Evolutionary conservation across 2,797 vertebrate genomes (phyloP), one percentile per base, ranked within the genome.

Genomic region (Halcyon smyrnensis): DNA sequence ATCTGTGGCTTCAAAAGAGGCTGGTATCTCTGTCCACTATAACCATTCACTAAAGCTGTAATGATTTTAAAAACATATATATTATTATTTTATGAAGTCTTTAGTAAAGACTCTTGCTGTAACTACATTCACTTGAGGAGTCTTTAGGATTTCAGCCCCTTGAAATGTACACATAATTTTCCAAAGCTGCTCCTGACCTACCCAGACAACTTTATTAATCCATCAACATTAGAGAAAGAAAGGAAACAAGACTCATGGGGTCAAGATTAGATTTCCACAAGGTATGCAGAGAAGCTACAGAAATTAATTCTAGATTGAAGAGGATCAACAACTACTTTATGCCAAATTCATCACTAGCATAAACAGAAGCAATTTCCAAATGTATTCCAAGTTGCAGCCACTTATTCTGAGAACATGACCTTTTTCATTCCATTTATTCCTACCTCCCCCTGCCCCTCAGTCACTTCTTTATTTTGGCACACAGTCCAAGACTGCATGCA

Each of bases 381-480:
- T 37, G 78, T 51, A 82, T 27, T 63, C 67, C 39, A 95, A 89
- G n/a, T 37, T 87, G 64, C 60, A 93, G 56, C n/a, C 37, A 77
- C 34, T 93, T 90, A 41, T 67, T 83, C 74, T 89, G 64, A 94
- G 84, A 95, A 94, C 12, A 17, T 53, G 81, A 84, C 75, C 75
- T 94, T 93, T 92, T 84, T 50, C 69, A 59, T 81, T 91, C 76
- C 77, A 5, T 2, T 53, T 85, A 62, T 63, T 90, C 43, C 70
- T 87, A 84, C 60, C 69, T 84, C 41, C 11, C 25, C 9, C 56
- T 65, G 12, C 17, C 43, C 21, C 39, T 11, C 8, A 75, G 2
- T 43, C 27, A 19, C 24, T 82, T 89, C 90, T 96, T 94, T 80
- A 50, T 74, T 80, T 90, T 92, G 91, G 89, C 83, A 85, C 17